phyloP scores from a whole-genome alignment of 2,797 vertebrate genomes.

The Lerista edwardsae region DNA sequence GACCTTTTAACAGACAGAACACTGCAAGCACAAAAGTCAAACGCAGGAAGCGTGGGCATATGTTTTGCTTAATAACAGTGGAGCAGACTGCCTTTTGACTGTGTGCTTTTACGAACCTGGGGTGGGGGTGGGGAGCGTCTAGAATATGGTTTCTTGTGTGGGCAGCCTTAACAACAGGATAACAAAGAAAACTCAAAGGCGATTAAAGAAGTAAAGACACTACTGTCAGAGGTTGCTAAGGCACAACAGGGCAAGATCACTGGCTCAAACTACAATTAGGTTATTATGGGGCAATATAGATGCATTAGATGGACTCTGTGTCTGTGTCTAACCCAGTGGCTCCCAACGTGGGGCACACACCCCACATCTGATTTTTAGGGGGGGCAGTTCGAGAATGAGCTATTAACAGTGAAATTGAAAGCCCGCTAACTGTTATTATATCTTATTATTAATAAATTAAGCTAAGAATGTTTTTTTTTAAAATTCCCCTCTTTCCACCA shows the following conservation, averaged over 20 bases:
- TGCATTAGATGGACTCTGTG: not conserved
- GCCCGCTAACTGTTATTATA: too few species aligned
- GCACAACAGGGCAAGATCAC: not conserved
- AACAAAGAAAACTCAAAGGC: slow-evolving; percentile 24
- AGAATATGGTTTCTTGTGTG: slow-evolving; percentile 27
- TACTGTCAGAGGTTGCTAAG: not conserved
- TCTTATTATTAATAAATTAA: too few species aligned
- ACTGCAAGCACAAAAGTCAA: slow-evolving; percentile 20
- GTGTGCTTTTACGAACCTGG: slow-evolving; percentile 3
- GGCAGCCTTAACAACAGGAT: slow-evolving; percentile 14
- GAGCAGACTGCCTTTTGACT: slow-evolving; percentile 30
- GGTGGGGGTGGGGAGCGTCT: not conserved
- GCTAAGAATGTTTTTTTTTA: too few species aligned
- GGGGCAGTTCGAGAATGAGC: too few species aligned
- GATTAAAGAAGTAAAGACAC: not conserved
- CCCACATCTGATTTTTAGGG: too few species aligned
- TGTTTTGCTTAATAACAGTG: slow-evolving; percentile 34
- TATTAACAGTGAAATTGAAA: too few species aligned
- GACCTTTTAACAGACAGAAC: slow-evolving; percentile 30
- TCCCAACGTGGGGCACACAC: too few species aligned
- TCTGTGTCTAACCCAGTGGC: not conserved
- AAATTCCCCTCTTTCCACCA: too few species aligned
- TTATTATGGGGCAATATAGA: not conserved
- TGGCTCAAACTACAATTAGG: not conserved
- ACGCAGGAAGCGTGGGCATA: slow-evolving; percentile 9